A percentile compares a stretch with the other conserved stretches of the same genome.
Conservation (phyloP, 2,888 invertebrate genomes). For the Phasia obesa region DNA sequence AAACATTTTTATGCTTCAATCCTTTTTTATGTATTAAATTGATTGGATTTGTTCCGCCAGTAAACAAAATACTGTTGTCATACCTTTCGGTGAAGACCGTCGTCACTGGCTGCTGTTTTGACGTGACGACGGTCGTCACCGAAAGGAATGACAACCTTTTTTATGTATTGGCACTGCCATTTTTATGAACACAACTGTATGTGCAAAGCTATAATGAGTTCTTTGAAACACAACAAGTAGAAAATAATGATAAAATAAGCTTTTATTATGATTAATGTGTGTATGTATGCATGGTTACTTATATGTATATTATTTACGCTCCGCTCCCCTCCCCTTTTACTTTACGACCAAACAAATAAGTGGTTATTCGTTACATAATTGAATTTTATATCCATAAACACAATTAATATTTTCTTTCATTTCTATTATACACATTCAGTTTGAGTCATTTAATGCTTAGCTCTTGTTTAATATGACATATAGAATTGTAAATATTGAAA, state of each 20-base stretch:
- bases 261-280: constrained; percentile 16
- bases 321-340: constrained; percentile 29
- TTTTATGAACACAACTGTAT: not conserved
- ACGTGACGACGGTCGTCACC: too few relatives aligned
- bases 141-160: too few relatives aligned
- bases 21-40: too few relatives aligned
- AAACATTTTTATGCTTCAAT: too few relatives aligned
- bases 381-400: constrained; percentile 45
- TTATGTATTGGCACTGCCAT: too few relatives aligned
- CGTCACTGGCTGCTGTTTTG: too few relatives aligned
- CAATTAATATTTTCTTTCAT: constrained; percentile 29
- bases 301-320: not conserved
- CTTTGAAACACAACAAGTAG: constrained; percentile 14
- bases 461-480: constrained; percentile 6
- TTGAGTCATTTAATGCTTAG: constrained; percentile 47
- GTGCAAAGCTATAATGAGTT: not conserved
- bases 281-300: not conserved
- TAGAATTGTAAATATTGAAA: too few relatives aligned
- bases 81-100: too few relatives aligned
- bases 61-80: too few relatives aligned
- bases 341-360: constrained; percentile 12
- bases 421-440: constrained; percentile 5
- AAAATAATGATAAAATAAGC: constrained; percentile 40
- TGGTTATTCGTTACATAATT: constrained; percentile 41
- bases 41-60: too few relatives aligned